phyloP scores from a whole-genome alignment of 2,113 vertebrate genomes.

The Synchiropus splendidus region DNA sequence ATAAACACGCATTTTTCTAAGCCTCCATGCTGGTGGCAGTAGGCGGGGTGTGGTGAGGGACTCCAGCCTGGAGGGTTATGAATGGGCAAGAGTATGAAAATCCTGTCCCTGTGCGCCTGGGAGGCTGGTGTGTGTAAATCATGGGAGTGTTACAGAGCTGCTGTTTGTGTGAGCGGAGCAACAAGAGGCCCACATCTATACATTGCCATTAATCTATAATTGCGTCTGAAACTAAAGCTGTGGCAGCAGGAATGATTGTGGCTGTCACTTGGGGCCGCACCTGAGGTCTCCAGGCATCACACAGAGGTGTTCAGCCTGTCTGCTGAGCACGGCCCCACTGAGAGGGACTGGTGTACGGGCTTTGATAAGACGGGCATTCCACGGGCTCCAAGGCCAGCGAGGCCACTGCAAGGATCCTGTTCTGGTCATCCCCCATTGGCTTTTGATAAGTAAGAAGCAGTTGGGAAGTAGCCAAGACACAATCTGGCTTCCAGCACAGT shows the following conservation, averaged over 20 bases:
- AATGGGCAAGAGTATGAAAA: conserved; percentile 29
- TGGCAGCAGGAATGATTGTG: conserved; percentile 40
- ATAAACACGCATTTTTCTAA: no score
- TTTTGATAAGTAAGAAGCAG: no score
- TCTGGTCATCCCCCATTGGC: conserved; percentile 23
- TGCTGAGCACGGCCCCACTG: conserved; percentile 15
- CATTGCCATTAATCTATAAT: conserved; percentile 49
- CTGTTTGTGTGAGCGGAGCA: conserved; percentile 6
- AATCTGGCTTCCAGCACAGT: no score
- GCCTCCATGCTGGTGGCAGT: no score
- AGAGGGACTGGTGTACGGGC: conserved; percentile 39
- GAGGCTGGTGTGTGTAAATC: conserved; percentile 36
- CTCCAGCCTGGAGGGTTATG: conserved; percentile 22
- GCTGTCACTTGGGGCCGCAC: conserved; percentile 52
- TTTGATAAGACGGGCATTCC: conserved; percentile 37
- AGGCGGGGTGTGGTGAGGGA: neutral
- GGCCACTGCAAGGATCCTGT: conserved; percentile 25
- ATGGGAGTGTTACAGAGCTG: conserved; percentile 8
- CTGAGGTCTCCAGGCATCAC: conserved; percentile 50
- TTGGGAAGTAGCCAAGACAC: no score
- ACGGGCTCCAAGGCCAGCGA: conserved; percentile 28
- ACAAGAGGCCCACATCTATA: conserved; percentile 32
- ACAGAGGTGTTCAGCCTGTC: conserved; percentile 40
- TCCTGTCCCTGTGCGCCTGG: conserved; percentile 34
- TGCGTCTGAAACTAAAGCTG: conserved; percentile 35